Conservation (phyloP, 1,140 invertebrate genomes). For the Monochamus saltuarius region DNA sequence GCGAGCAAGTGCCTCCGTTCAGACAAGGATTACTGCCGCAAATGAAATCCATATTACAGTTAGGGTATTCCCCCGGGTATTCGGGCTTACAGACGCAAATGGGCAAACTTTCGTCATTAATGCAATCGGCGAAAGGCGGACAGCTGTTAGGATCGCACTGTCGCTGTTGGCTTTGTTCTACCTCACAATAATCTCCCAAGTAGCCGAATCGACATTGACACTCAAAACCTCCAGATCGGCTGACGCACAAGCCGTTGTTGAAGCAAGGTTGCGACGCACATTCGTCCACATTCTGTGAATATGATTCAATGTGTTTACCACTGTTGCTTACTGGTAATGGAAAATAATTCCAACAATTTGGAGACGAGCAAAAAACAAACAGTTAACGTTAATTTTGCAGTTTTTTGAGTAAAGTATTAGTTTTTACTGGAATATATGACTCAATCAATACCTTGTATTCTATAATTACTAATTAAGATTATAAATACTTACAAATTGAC, state of each 20-base stretch:
- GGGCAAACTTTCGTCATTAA: conserved; percentile 52
- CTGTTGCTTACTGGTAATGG: too few relatives aligned
- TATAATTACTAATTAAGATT: too few relatives aligned
- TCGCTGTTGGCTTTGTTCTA: conserved; percentile 47
- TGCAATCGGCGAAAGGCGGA: conserved; percentile 58
- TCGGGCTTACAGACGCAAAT: conserved; percentile 71
- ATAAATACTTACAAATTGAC: conserved; percentile 60
- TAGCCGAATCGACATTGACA: conserved; percentile 61
- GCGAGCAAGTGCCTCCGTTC: conserved; percentile 63
- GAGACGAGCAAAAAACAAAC: too few relatives aligned
- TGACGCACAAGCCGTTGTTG: conserved; percentile 67
- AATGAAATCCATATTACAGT: conserved; percentile 64
- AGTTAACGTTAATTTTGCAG: too few relatives aligned
- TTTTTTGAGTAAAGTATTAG: too few relatives aligned
- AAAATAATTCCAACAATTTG: too few relatives aligned
- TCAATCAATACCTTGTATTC: too few relatives aligned
- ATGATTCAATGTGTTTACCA: too few relatives aligned
- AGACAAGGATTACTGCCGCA: conserved; percentile 63
- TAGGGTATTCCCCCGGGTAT: conserved; percentile 62
- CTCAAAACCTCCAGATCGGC: conserved; percentile 57
- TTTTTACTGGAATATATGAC: too few relatives aligned
- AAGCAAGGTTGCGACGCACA: conserved; percentile 68
- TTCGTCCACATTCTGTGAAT: conserved; percentile 57
- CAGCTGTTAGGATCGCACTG: conserved; percentile 57
- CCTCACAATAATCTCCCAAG: conserved; percentile 61